Percentiles rank a stretch among this genome's conserved stretches.
These are phyloP conservation scores for Drosophila pallidifrons DNA, from an alignment of 1,140 invertebrate species.

Conservation along the genomic window DNA sequence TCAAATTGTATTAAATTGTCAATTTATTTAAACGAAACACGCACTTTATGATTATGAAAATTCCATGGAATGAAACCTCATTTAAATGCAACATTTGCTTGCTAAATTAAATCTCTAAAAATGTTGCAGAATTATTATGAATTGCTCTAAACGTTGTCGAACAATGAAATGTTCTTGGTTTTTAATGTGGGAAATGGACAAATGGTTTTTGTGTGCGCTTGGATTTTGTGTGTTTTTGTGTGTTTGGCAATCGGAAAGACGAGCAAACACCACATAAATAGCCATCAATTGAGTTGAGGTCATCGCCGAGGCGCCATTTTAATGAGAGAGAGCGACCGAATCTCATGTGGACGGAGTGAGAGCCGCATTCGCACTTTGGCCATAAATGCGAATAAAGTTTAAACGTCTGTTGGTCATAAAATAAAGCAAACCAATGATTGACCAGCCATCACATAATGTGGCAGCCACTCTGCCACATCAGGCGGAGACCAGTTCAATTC, in stretches of 20 bases:
- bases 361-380: constrained; percentile 20
- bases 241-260: constrained; percentile 5
- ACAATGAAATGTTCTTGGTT: background rate
- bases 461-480: constrained; percentile 20
- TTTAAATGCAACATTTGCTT: background rate
- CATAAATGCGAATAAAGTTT: constrained; percentile 61
- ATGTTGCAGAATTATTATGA: background rate
- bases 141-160: background rate
- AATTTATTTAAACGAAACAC: constrained; percentile 4
- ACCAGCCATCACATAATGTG: constrained; percentile 66
- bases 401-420: constrained; percentile 67
- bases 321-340: constrained; percentile 22
- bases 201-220: constrained; percentile 13
- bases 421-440: constrained; percentile 72
- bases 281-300: constrained; percentile 50
- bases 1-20: constrained; percentile 15
- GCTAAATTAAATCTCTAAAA: background rate
- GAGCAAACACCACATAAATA: constrained; percentile 5
- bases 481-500: background rate
- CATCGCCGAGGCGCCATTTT: constrained; percentile 68
- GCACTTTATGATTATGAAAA: background rate
- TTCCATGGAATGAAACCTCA: background rate
- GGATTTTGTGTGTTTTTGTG: background rate
- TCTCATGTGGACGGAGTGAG: constrained; percentile 21
- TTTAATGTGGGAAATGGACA: background rate